Base-by-base conservation (phyloP, 2,797 vertebrate species). In the Eulemur albifrons region DNA sequence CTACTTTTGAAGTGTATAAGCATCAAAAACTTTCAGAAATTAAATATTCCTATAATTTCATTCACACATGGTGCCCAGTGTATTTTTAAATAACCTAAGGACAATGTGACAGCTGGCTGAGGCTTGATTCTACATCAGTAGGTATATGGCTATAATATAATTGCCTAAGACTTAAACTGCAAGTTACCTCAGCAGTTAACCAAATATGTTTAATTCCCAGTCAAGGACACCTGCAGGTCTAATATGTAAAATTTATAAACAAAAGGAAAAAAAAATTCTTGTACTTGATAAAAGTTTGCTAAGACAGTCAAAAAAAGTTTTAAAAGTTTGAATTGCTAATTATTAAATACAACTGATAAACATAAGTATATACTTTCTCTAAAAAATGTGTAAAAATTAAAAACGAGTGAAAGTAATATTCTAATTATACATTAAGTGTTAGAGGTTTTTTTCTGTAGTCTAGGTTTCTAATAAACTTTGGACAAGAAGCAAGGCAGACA, bases 391-490 rank as follows among this genome's bases (percentile, higher is more conserved):
- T 59, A 85, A 90, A 80, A 59, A 38, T 57, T 80, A 27, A 38
- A 82, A 85, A 82, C 18, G 23, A 82, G 27, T 67, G 15, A 72
- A 90, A 57, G 23, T 23, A 59, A 81, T 86, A 54, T 79, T 92
- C 43, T 79, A 79, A 76, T 86, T 67, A 83, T 7, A 75, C 35
- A 38, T 76, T 84, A 96, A 77, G 43, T 25, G 27, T 77, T 54
- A 57, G 5, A 50, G 10, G n/a, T 27, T 13, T 83, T 83, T 76
- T 81, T 17, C 54, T 65, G 4, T 21, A 50, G 57, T 57, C 30
- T n/a, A 88, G 30, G 50, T 65, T 94, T 90, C 72, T 88, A 59
- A 85, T 17, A 92, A 96, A 67, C 61, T 40, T 35, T 73, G 27
- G 10, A 83, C 27, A 96, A 90, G 77, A 92, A 93, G 57, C 35